These are phyloP conservation scores for Amphipyra berbera DNA, from an alignment of 2,888 invertebrate species.

Conservation along the genomic window DNA sequence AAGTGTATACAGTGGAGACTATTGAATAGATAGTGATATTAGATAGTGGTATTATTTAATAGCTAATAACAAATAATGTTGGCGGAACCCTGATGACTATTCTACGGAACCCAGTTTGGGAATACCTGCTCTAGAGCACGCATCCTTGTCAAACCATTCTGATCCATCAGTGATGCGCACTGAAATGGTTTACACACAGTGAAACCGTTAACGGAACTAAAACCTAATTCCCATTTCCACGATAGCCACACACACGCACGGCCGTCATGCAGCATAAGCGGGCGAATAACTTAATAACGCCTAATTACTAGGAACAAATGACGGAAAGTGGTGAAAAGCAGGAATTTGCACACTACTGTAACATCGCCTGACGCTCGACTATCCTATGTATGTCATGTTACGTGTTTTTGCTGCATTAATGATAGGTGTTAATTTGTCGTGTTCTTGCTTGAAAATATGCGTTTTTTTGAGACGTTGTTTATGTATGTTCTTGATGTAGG, in stretches of 20 bases:
- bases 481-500: conserved; percentile 11
- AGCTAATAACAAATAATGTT: too few relatives aligned
- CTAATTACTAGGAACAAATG: conserved; percentile 75
- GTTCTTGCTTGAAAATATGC: conserved; percentile 5
- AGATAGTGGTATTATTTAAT: too few relatives aligned
- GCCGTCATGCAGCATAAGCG: conserved; percentile 57
- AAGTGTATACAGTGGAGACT: too few relatives aligned
- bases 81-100: too few relatives aligned
- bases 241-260: conserved; percentile 56
- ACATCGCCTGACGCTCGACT: conserved; percentile 26
- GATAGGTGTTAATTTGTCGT: conserved; percentile 7
- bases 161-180: neutral
- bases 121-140: too few relatives aligned
- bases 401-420: conserved; percentile 18
- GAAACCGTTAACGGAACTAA: conserved; percentile 67
- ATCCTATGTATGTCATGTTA: conserved; percentile 26
- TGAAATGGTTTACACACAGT: conserved; percentile 30
- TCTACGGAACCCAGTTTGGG: too few relatives aligned
- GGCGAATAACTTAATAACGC: conserved; percentile 66
- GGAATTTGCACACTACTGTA: conserved; percentile 55
- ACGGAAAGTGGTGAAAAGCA: conserved; percentile 72
- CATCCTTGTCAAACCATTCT: too few relatives aligned
- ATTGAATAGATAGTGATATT: too few relatives aligned
- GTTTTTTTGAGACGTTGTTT: conserved; percentile 3
- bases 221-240: conserved; percentile 64